A percentile compares a stretch with the other conserved stretches of the same genome.
Evolutionary conservation across 2,888 invertebrate species (phyloP).

Genomic region (Diarsia mendica): DNA sequence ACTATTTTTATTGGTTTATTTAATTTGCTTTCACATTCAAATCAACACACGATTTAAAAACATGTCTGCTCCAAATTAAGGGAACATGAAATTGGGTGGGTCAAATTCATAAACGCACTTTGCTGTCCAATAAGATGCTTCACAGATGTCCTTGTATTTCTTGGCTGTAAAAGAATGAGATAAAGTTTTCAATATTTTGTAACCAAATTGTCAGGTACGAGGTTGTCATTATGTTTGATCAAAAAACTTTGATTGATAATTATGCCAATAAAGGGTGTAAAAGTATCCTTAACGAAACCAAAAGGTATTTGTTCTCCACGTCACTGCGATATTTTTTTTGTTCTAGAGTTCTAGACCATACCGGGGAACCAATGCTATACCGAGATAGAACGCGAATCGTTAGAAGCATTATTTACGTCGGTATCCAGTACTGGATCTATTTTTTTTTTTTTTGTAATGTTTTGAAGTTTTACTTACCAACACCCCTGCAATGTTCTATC

Average conservation of each 20-base stretch:
- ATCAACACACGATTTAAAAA: background rate
- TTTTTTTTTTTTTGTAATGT: background rate
- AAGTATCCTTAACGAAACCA: no score
- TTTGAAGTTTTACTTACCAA: constrained; percentile 65
- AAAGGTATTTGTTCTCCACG: no score
- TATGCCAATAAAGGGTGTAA: background rate
- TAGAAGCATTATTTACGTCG: background rate
- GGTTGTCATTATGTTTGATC: background rate
- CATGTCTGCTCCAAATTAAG: constrained; percentile 50
- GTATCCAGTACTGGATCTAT: background rate
- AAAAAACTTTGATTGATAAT: background rate
- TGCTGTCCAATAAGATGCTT: constrained; percentile 77
- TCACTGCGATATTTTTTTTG: no score
- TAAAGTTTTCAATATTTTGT: background rate
- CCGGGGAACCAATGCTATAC: no score
- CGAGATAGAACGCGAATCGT: background rate
- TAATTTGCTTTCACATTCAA: constrained; percentile 1
- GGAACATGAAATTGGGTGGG: constrained; percentile 74
- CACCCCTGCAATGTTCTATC: constrained; percentile 72
- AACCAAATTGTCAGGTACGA: background rate
- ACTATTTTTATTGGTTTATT: constrained; percentile 5
- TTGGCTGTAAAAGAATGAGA: constrained; percentile 71
- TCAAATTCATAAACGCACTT: constrained; percentile 77
- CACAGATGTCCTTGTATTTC: constrained; percentile 73
- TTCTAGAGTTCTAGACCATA: no score